These are phyloP conservation scores for Rousettus leschenaultii DNA, from an alignment of 2,113 vertebrate genomes.

Conservation along the genomic window DNA sequence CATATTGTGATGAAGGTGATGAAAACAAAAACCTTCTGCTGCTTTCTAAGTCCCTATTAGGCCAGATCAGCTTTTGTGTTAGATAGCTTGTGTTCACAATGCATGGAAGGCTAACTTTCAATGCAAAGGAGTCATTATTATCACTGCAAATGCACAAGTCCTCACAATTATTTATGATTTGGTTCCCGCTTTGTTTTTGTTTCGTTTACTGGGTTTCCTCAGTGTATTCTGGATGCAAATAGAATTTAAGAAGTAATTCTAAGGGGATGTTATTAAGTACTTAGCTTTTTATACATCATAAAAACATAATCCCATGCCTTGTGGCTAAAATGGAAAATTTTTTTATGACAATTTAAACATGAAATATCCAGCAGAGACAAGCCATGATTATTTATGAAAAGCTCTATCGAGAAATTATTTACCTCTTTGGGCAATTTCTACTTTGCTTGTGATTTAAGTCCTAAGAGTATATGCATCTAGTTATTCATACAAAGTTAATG, in stretches of 20 bases:
- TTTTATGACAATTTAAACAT: conserved; percentile 55
- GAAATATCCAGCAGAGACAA: conserved; percentile 56
- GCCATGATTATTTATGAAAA: conserved; percentile 57
- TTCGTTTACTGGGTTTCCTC: conserved; percentile 47
- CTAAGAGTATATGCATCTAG: conserved; percentile 21
- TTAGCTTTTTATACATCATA: conserved; percentile 55
- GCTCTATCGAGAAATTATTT: conserved; percentile 44
- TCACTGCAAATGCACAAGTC: background rate
- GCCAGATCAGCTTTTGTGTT: background rate
- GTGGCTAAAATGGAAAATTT: conserved; percentile 52
- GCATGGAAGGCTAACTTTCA: background rate
- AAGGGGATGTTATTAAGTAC: conserved; percentile 67
- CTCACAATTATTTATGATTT: background rate
- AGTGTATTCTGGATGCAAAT: conserved; percentile 34
- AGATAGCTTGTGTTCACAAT: background rate
- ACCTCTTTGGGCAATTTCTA: conserved; percentile 64
- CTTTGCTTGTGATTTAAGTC: conserved; percentile 52
- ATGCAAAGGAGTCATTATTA: background rate
- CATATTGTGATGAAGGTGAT: background rate
- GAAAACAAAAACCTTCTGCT: background rate
- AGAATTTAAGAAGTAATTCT: conserved; percentile 74
- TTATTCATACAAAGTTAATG: conserved; percentile 36
- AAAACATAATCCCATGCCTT: conserved; percentile 41
- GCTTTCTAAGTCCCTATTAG: background rate
- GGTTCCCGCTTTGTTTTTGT: conserved; percentile 17